These are phyloP conservation scores for Chelon labrosus DNA, from an alignment of 2,797 vertebrate genomes.

Conservation along the genomic window DNA sequence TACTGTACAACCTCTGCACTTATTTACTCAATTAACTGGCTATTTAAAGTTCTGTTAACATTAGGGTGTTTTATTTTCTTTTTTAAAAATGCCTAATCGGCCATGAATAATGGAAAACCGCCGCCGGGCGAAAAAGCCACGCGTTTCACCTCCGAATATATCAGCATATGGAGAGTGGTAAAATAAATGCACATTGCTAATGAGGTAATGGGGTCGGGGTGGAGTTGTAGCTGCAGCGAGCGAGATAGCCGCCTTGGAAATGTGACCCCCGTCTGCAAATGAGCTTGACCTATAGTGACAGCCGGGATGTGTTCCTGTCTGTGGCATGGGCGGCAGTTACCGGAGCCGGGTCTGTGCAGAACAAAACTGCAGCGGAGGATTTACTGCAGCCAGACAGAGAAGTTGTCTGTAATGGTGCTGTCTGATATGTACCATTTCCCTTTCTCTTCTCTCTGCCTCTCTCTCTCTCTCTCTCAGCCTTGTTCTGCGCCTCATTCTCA, in stretches of 20 bases:
- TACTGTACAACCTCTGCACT: constrained; percentile 71
- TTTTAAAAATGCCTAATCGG: constrained; percentile 71
- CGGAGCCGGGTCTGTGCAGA: constrained; percentile 10
- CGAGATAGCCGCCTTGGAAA: constrained; percentile 28
- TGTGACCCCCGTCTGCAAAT: constrained; percentile 42
- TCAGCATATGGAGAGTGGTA: constrained; percentile 45
- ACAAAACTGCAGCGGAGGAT: constrained; percentile 39
- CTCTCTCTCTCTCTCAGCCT: constrained; percentile 28
- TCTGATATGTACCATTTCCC: constrained; percentile 27
- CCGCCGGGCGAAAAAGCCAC: constrained; percentile 54
- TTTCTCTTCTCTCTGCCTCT: neutral
- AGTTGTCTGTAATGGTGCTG: constrained; percentile 42
- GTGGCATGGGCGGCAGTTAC: neutral
- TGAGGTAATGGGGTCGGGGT: constrained; percentile 57
- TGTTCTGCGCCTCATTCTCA: constrained; percentile 48
- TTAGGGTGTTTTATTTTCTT: constrained; percentile 59
- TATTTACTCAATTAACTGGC: constrained; percentile 80
- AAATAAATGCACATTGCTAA: constrained; percentile 70
- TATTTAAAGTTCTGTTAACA: constrained; percentile 70
- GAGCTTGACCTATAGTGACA: constrained; percentile 55
- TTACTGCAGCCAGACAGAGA: constrained; percentile 52
- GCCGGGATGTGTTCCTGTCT: constrained; percentile 48
- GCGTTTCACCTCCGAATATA: constrained; percentile 58
- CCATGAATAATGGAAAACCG: constrained; percentile 77
- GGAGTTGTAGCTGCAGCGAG: constrained; percentile 33